Percentiles rank a stretch among this genome's conserved stretches.
Conservation (phyloP, 2,113 vertebrate species). For the Tricholaema leucomelas region DNA sequence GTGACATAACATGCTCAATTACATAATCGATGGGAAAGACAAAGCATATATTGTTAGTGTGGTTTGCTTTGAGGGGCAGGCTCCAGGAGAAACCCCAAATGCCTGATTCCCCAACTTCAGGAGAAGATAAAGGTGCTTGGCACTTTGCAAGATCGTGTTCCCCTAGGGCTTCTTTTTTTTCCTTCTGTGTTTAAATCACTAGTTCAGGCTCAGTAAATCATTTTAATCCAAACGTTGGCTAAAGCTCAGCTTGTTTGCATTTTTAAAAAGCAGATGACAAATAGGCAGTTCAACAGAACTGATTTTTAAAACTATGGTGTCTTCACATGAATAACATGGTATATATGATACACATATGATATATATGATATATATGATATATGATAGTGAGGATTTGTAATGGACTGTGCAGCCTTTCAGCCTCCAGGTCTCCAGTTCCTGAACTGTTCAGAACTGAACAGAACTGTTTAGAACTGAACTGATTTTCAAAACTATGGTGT, state of each 20-base stretch:
- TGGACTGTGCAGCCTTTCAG: constrained; percentile 9
- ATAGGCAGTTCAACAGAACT: not conserved
- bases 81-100: not conserved
- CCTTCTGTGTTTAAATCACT: not conserved
- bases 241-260: not conserved
- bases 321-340: not conserved
- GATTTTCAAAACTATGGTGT: not conserved
- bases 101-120: not conserved
- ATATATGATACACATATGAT: too few species aligned
- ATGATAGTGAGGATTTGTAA: not conserved
- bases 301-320: not conserved
- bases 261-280: not conserved
- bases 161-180: not conserved
- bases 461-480: too few species aligned
- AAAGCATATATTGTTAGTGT: constrained; percentile 1
- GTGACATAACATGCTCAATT: constrained; percentile 53
- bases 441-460: too few species aligned
- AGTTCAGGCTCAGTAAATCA: not conserved
- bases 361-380: too few species aligned
- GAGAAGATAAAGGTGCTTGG: not conserved
- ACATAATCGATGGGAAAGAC: constrained; percentile 47
- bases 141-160: not conserved
- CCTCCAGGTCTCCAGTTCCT: not conserved
- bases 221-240: not conserved
- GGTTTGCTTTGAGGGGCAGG: constrained; percentile 29